Evolutionary conservation across 2,797 vertebrate species (phyloP).

Genomic region (Channallabes apus): DNA sequence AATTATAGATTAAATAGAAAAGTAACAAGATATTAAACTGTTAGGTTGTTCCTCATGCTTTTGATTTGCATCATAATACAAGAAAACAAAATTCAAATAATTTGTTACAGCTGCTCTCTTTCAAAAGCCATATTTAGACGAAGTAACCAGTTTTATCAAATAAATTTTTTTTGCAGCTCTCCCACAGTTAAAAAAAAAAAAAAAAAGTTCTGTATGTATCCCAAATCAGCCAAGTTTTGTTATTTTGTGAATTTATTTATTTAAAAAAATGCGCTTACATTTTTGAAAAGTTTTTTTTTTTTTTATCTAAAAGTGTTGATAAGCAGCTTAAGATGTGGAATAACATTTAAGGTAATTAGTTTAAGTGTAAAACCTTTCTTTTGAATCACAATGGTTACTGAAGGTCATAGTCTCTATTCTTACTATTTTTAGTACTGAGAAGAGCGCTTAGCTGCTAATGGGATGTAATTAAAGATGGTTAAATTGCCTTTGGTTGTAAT

Average conservation of each 20-base stretch:
- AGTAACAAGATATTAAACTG: background rate
- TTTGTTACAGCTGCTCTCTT: background rate
- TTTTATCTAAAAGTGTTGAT: background rate
- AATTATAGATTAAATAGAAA: background rate
- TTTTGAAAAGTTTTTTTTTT: background rate
- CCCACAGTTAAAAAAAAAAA: background rate
- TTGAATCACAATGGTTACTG: background rate
- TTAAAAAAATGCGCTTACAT: too few species aligned
- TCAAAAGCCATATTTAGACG: background rate
- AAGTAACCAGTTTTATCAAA: background rate
- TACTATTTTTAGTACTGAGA: slow-evolving; percentile 42
- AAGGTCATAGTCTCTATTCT: slow-evolving; percentile 36
- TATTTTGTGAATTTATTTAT: background rate
- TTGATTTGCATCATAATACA: background rate
- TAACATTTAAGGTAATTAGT: background rate
- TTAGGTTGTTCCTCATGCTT: background rate
- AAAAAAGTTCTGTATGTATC: background rate
- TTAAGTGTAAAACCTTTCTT: background rate
- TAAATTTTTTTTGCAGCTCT: background rate
- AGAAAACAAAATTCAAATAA: background rate
- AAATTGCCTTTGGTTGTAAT: slow-evolving; percentile 71
- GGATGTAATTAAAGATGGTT: slow-evolving; percentile 66
- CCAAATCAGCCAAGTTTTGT: background rate
- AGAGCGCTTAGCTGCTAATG: slow-evolving; percentile 63
- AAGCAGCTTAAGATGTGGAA: background rate